Conservation (phyloP, 2,113 vertebrate species). For the Bambusicola thoracicus region DNA sequence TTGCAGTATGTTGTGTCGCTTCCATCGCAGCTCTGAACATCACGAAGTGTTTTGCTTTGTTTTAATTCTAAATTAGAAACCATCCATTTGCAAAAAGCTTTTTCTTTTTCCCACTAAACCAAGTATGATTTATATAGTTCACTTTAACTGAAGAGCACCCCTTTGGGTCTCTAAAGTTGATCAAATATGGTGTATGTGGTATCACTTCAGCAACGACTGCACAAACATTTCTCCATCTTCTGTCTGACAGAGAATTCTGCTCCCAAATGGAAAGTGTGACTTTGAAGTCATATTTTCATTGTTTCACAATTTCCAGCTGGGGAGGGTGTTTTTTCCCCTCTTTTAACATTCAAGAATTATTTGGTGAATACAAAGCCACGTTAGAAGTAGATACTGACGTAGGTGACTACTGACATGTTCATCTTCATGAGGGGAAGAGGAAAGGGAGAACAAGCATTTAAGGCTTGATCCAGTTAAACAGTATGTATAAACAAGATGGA, state of each 20-base stretch:
- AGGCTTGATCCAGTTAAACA: not conserved
- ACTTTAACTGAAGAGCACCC: not conserved
- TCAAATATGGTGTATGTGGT: not conserved
- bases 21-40: not conserved
- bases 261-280: not conserved
- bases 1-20: not conserved
- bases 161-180: not conserved
- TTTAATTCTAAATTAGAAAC: not conserved
- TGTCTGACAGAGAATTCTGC: not conserved
- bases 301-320: not conserved
- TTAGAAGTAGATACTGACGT: not conserved
- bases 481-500: not conserved
- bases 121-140: not conserved
- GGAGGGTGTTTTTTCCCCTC: not conserved
- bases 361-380: not conserved
- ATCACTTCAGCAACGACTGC: not conserved
- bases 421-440: accelerated
- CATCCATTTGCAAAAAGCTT: not conserved
- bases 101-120: not conserved
- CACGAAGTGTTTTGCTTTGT: not conserved
- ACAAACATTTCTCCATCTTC: not conserved
- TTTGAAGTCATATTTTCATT: not conserved
- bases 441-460: not conserved
- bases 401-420: not conserved
- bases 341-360: not conserved